Conservation (phyloP, 2,888 invertebrate species). For the Adineta ricciae region DNA sequence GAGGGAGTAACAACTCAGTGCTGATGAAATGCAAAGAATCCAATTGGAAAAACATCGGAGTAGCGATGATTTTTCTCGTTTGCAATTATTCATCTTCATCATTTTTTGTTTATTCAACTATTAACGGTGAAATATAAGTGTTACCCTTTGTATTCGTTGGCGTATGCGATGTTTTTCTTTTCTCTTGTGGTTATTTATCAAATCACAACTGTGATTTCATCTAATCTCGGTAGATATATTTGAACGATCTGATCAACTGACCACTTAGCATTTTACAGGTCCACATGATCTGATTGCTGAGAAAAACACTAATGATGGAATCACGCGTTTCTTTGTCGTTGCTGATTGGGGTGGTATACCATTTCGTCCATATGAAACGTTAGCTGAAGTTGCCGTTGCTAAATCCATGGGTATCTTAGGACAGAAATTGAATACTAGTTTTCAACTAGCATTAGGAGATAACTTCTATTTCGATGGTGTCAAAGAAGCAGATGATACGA, state of each 20-base stretch:
- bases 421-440: slow-evolving; percentile 37
- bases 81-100: too few species aligned
- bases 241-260: not conserved
- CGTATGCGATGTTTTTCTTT: not conserved
- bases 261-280: not conserved
- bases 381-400: slow-evolving; percentile 42
- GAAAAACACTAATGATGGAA: not conserved
- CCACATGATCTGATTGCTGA: not conserved
- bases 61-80: too few species aligned
- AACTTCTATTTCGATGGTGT: slow-evolving; percentile 48
- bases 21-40: not conserved
- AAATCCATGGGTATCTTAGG: slow-evolving; percentile 39
- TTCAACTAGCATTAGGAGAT: slow-evolving; percentile 42
- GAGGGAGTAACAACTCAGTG: too few species aligned
- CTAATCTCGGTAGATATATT: not conserved
- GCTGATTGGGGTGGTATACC: slow-evolving; percentile 40
- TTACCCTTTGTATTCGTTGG: not conserved
- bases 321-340: slow-evolving; percentile 36
- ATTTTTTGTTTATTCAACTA: not conserved
- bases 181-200: not conserved
- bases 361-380: slow-evolving; percentile 41
- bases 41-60: not conserved
- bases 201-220: not conserved
- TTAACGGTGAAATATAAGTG: not conserved
- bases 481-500: slow-evolving; percentile 39